Conservation (phyloP, 2,797 vertebrate genomes). For the Pterois miles region DNA sequence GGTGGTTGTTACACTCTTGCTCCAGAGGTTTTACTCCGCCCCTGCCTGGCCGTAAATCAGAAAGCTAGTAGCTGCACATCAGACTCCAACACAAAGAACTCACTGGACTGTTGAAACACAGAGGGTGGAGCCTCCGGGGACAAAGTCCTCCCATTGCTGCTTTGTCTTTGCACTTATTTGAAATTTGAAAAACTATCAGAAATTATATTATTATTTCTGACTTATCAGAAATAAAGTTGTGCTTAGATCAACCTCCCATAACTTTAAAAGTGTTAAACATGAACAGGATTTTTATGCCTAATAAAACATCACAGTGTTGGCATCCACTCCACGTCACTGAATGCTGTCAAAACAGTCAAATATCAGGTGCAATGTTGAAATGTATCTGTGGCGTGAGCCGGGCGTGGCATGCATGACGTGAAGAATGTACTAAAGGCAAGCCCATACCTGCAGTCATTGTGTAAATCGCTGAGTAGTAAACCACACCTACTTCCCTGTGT, state of each 20-base stretch:
- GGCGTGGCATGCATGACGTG: constrained; percentile 28
- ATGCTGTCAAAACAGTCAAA: neutral
- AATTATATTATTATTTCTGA: neutral
- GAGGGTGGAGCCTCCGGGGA: constrained; percentile 55
- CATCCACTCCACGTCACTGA: neutral
- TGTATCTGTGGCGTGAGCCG: constrained; percentile 9
- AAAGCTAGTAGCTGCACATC: constrained; percentile 7
- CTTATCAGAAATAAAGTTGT: neutral
- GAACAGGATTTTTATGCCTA: neutral
- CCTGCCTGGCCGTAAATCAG: constrained; percentile 4
- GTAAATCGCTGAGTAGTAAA: neutral
- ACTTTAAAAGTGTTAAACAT: neutral
- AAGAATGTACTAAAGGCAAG: constrained; percentile 44
- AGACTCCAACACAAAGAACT: constrained; percentile 34
- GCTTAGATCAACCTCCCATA: neutral
- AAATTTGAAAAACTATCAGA: constrained; percentile 5
- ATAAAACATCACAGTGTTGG: neutral
- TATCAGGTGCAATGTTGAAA: constrained; percentile 16
- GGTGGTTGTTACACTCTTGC: neutral
- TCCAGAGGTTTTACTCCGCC: constrained; percentile 4
- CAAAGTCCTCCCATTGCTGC: constrained; percentile 59
- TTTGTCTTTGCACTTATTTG: constrained; percentile 13
- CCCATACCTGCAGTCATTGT: constrained; percentile 37
- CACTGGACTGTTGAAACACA: constrained; percentile 11
- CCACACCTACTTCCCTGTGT: constrained; percentile 17